Evolutionary conservation across 2,797 vertebrate species (phyloP).

Genomic region (Lutjanus argentimaculatus): DNA sequence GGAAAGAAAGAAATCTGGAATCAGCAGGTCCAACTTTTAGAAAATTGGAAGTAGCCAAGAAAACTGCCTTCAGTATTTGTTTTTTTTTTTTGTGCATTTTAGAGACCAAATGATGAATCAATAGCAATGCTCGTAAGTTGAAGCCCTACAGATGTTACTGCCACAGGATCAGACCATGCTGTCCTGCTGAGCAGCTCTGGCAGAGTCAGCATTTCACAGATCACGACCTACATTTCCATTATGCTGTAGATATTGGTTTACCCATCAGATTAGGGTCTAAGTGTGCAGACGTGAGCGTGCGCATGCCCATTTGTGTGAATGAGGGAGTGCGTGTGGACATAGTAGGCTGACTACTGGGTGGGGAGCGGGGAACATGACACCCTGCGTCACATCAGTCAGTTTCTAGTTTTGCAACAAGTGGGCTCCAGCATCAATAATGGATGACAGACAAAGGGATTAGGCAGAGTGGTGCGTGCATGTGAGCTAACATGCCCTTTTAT

Average conservation of each 20-base stretch:
- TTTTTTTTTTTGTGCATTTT: too few relatives aligned
- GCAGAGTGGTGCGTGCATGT: slow-evolving; percentile 6
- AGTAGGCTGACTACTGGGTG: slow-evolving; percentile 6
- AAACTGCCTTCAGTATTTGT: too few relatives aligned
- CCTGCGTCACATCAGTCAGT: slow-evolving; percentile 45
- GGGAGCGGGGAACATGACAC: slow-evolving; percentile 62
- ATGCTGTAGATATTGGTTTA: slow-evolving; percentile 19
- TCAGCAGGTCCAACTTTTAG: too few relatives aligned
- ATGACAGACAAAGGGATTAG: slow-evolving; percentile 52
- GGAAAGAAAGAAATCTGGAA: too few relatives aligned
- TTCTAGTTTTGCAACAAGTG: slow-evolving; percentile 72
- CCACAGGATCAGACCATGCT: not conserved
- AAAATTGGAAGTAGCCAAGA: too few relatives aligned
- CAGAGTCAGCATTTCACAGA: slow-evolving; percentile 6
- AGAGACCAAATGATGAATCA: not conserved
- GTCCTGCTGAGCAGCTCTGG: not conserved
- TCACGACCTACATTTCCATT: not conserved
- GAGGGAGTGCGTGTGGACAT: slow-evolving; percentile 20
- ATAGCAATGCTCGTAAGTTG: not conserved
- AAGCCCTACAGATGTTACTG: not conserved
- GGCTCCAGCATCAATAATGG: slow-evolving; percentile 77
- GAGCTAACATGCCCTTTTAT: slow-evolving; percentile 25
- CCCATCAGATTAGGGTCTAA: not conserved
- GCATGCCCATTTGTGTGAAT: not conserved
- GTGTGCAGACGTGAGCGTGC: not conserved